Evolutionary conservation across 2,797 vertebrate genomes (phyloP).

Genomic region (Aulostomus chinensis): DNA sequence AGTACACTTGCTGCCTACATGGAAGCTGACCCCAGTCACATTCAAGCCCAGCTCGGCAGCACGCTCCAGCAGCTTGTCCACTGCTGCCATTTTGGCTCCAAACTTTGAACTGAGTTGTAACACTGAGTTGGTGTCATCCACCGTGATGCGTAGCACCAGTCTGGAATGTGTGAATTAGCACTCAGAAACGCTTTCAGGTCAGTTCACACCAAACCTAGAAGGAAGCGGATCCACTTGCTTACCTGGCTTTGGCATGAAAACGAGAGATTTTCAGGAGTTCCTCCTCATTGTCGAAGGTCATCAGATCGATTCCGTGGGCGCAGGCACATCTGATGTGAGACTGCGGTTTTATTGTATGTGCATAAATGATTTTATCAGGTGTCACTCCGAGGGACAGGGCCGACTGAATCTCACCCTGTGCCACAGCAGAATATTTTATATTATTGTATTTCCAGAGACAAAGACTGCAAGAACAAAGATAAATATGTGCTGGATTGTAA

Average conservation of each 20-base stretch:
- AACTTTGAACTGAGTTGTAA: conserved; percentile 31
- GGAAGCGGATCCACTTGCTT: conserved; percentile 1
- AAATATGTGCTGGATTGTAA: not conserved
- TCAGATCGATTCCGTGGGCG: conserved; percentile 24
- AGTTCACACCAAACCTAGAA: not conserved
- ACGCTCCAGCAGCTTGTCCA: conserved; percentile 23
- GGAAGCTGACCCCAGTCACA: conserved; percentile 72
- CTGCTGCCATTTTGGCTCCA: conserved; percentile 26
- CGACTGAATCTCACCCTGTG: conserved; percentile 56
- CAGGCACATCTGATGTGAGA: conserved; percentile 55
- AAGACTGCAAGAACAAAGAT: too few relatives aligned
- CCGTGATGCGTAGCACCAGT: conserved; percentile 40
- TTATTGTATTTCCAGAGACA: too few relatives aligned
- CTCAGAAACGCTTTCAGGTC: not conserved
- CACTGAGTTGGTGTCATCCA: conserved; percentile 29
- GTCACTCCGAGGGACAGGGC: conserved; percentile 45
- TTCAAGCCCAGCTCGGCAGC: conserved; percentile 30
- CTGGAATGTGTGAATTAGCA: conserved; percentile 26
- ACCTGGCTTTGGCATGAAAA: conserved; percentile 49
- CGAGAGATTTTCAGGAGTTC: conserved; percentile 58
- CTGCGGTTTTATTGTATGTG: conserved; percentile 52
- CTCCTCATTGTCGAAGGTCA: conserved; percentile 62
- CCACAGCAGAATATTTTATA: not conserved
- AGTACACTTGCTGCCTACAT: conserved; percentile 66
- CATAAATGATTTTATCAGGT: conserved; percentile 51